phyloP scores from a whole-genome alignment of 1,140 invertebrate genomes.

The Glossosoma conforme region DNA sequence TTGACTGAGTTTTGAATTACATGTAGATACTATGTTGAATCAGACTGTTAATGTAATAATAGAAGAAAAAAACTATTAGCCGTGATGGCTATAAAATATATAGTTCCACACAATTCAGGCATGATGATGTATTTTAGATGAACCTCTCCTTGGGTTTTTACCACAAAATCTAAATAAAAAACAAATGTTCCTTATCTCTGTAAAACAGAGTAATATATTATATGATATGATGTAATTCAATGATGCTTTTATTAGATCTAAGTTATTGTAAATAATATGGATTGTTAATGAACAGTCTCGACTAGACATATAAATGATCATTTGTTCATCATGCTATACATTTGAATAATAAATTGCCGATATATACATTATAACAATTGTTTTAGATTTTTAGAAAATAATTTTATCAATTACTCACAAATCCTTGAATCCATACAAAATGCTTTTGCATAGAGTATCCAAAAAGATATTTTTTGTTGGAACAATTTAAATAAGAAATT shows the following conservation, averaged over 20 bases:
- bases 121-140: slow-evolving; percentile 24
- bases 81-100: slow-evolving; percentile 22
- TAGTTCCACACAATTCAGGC: slow-evolving; percentile 17
- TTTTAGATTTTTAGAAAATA: too few species aligned
- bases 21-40: slow-evolving; percentile 22
- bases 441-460: too few species aligned
- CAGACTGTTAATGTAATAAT: slow-evolving; percentile 19
- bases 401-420: too few species aligned
- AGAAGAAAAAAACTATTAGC: slow-evolving; percentile 11
- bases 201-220: slow-evolving; percentile 30
- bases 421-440: too few species aligned
- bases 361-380: too few species aligned
- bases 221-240: slow-evolving; percentile 11
- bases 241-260: slow-evolving; percentile 13
- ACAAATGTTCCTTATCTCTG: slow-evolving; percentile 31
- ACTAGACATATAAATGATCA: too few species aligned
- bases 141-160: slow-evolving; percentile 13
- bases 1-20: slow-evolving; percentile 31
- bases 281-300: too few species aligned
- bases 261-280: too few species aligned
- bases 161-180: slow-evolving; percentile 23
- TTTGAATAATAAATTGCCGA: too few species aligned
- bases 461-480: too few species aligned
- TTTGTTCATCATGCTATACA: too few species aligned
- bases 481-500: too few species aligned